A percentile compares a stretch with the other conserved stretches of the same genome.
phyloP scores from a whole-genome alignment of 2,888 invertebrate species.

The Miltochrista miniata region DNA sequence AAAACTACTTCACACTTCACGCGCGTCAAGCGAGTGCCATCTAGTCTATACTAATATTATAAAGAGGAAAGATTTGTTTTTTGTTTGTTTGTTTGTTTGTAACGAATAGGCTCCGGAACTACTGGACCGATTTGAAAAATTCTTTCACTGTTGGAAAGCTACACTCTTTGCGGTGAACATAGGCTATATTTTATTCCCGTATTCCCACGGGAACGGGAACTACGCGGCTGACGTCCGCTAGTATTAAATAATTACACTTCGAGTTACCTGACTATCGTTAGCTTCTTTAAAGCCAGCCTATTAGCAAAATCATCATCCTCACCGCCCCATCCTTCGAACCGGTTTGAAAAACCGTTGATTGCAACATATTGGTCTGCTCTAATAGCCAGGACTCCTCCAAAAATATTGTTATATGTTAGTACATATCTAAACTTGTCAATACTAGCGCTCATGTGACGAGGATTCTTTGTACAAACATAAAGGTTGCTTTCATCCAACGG shows the following conservation, averaged over 20 bases:
- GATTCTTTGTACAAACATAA: conserved; percentile 90
- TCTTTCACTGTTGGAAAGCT: no score
- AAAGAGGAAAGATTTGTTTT: no score
- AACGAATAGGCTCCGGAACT: no score
- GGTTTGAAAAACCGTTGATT: conserved; percentile 71
- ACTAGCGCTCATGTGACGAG: conserved; percentile 94
- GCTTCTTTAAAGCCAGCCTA: conserved; percentile 47
- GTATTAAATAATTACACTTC: background rate
- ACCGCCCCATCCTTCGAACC: conserved; percentile 71
- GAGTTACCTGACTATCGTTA: conserved; percentile 57
- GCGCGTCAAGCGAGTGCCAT: no score
- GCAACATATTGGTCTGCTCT: conserved; percentile 55
- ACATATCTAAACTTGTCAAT: conserved; percentile 88
- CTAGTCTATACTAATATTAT: no score
- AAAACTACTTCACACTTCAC: no score
- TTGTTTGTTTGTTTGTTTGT: no score
- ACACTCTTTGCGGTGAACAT: no score
- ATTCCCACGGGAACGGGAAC: no score
- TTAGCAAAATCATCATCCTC: conserved; percentile 73
- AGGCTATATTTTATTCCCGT: no score
- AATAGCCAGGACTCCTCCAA: conserved; percentile 71
- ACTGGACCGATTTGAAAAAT: no score
- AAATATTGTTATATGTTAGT: conserved; percentile 28
- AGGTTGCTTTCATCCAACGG: conserved; percentile 92
- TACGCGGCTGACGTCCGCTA: background rate